Conservation (phyloP, 1,140 invertebrate genomes). For the Ridgeia piscesae region DNA sequence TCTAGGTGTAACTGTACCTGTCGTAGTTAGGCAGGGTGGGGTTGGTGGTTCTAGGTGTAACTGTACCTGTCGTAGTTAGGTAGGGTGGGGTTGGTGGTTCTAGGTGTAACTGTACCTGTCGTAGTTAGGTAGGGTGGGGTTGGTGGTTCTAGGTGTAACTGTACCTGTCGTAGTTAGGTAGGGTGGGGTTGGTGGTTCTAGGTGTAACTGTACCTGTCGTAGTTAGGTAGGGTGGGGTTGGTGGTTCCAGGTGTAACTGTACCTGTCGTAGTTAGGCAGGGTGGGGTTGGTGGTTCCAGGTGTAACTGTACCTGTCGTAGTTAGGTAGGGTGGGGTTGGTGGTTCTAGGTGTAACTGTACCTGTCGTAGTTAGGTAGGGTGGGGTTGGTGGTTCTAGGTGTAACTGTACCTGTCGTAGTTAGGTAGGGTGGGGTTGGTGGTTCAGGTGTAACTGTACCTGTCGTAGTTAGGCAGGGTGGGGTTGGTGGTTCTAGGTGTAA, state of each 20-base stretch:
- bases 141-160: slow-evolving; percentile 54
- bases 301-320: slow-evolving; percentile 60
- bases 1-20: slow-evolving; percentile 58
- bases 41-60: slow-evolving; percentile 58
- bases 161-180: slow-evolving; percentile 63
- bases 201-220: slow-evolving; percentile 60
- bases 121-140: slow-evolving; percentile 62
- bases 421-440: slow-evolving; percentile 61
- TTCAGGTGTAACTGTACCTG: slow-evolving; percentile 58
- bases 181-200: slow-evolving; percentile 59
- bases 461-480: slow-evolving; percentile 62
- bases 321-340: slow-evolving; percentile 61
- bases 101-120: slow-evolving; percentile 60
- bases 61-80: slow-evolving; percentile 61
- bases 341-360: slow-evolving; percentile 56
- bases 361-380: slow-evolving; percentile 62
- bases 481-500: slow-evolving; percentile 58
- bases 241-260: slow-evolving; percentile 50
- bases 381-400: slow-evolving; percentile 60
- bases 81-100: slow-evolving; percentile 60
- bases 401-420: slow-evolving; percentile 60
- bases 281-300: slow-evolving; percentile 60
- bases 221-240: slow-evolving; percentile 62
- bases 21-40: slow-evolving; percentile 62
- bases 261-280: slow-evolving; percentile 62